Base-by-base conservation (phyloP, 2,888 invertebrate genomes). In the Aquatica leii region DNA sequence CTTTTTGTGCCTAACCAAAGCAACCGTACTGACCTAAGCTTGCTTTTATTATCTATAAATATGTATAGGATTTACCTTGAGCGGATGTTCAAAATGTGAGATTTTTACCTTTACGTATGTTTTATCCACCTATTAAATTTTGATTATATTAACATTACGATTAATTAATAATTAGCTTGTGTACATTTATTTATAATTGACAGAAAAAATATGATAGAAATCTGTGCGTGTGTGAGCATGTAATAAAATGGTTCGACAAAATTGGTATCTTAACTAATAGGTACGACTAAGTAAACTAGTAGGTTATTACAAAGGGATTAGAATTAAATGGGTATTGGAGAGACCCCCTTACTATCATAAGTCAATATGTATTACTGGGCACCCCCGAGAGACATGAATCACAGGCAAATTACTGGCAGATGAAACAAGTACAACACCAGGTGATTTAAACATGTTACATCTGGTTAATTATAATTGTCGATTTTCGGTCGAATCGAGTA, bases 331-430 rank as follows among this genome's bases (percentile, higher is more conserved):
- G 62, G 60, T 57, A 66, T 65, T 62, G 24, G 68, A 66, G 56
- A 57, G 59, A 68, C 66, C 66, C 66, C 66, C 50, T 54, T 31
- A 35, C 57, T 57, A 65, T 61, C 59, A 58, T 68, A 71, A 71
- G 69, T 71, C 69, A 68, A 65, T 68, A 67, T 66, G 68, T 63
- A 69, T 67, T 67, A 65, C 66, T 53, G 65, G 66, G 70, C 62
- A 64, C 66, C 71, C 73, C 74, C 66, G 70, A 57, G 64, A 71
- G 69, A 72, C 64, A 74, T 78, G 77, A 77, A 76, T 76, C 77
- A 77, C 76, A 54, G 65, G 59, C 65, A 72, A 74, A 75, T 75
- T 75, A 68, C 62, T 68, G 69, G 74, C 77, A 78, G 77, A 78
- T 78, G 77, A 77, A 77, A 74, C 71, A 62, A 49, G 4, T 18